Percentiles rank a stretch among this genome's conserved stretches.
Evolutionary conservation across 1,140 invertebrate genomes (phyloP).

Genomic region (Dufourea novaeangliae): DNA sequence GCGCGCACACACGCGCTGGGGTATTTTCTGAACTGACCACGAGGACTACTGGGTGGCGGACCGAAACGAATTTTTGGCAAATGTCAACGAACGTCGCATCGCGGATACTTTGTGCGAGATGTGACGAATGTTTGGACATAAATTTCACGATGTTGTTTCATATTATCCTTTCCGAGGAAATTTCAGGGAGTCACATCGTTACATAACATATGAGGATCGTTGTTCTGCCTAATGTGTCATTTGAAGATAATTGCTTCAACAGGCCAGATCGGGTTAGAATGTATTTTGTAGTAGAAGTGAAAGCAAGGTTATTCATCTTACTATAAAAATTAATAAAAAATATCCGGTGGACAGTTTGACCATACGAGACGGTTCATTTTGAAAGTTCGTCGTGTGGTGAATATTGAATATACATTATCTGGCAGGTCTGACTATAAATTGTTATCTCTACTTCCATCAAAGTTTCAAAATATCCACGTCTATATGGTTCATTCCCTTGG

Average conservation of each 20-base stretch:
- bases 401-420: background rate
- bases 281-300: too few relatives aligned
- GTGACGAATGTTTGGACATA: background rate
- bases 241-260: too few relatives aligned
- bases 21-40: too few relatives aligned
- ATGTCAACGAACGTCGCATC: background rate
- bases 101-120: too few relatives aligned
- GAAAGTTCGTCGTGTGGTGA: background rate
- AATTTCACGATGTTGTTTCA: background rate
- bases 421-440: background rate
- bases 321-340: too few relatives aligned
- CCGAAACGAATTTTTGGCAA: slow-evolving; percentile 12
- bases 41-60: too few relatives aligned
- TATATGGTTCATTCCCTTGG: background rate
- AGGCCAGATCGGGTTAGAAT: too few relatives aligned
- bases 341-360: too few relatives aligned
- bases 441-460: background rate
- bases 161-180: background rate
- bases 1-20: background rate
- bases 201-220: too few relatives aligned
- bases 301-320: too few relatives aligned
- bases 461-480: background rate
- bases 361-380: background rate
- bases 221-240: too few relatives aligned
- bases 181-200: too few relatives aligned